A percentile compares a stretch with the other conserved stretches of the same genome.
These are phyloP conservation scores for Serinus canaria DNA, from an alignment of 2,113 vertebrate genomes.

Conservation along the genomic window DNA sequence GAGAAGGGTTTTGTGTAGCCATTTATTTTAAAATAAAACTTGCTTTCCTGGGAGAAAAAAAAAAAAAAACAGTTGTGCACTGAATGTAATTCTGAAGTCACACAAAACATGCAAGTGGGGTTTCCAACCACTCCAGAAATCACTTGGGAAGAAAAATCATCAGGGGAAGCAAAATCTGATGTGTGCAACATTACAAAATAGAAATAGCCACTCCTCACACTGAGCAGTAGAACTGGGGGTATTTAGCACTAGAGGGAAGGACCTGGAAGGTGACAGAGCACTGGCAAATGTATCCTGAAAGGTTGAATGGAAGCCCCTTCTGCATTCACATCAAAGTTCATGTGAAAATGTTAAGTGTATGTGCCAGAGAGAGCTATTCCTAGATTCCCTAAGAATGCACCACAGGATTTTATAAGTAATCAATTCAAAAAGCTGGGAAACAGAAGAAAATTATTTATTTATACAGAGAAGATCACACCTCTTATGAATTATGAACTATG, in stretches of 20 bases:
- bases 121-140: background rate
- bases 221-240: background rate
- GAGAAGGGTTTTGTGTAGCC: background rate
- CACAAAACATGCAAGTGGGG: rapidly evolving
- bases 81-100: background rate
- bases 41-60: background rate
- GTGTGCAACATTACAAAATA: background rate
- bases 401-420: background rate
- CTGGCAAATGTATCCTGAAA: background rate
- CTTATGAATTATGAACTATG: background rate
- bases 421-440: background rate
- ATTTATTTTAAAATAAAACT: slow-evolving; percentile 62
- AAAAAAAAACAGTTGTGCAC: background rate
- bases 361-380: background rate
- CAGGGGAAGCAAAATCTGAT: background rate
- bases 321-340: background rate
- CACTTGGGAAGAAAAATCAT: background rate
- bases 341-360: background rate
- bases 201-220: background rate
- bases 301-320: background rate
- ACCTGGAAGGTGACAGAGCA: background rate
- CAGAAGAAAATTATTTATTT: background rate
- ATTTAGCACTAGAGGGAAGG: background rate
- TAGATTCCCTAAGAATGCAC: background rate
- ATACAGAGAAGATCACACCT: background rate